These are phyloP conservation scores for Xerus rutilus DNA, from an alignment of 2,797 vertebrate species.

Conservation along the genomic window DNA sequence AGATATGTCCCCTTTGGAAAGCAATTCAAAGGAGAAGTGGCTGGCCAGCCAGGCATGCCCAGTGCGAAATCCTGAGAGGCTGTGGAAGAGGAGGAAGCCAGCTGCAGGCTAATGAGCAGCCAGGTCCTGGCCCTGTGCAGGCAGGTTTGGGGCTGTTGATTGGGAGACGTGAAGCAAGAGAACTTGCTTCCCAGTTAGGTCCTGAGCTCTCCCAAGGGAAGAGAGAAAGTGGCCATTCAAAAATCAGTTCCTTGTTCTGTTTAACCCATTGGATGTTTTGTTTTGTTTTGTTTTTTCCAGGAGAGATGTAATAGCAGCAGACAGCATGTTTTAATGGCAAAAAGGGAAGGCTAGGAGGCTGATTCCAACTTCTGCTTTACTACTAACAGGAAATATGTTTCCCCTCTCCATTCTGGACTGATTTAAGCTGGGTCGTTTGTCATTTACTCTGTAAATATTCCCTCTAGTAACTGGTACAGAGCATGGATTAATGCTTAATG, in stretches of 20 bases:
- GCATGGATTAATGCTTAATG: background rate
- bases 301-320: background rate
- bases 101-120: constrained; percentile 55
- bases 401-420: background rate
- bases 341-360: background rate
- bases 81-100: background rate
- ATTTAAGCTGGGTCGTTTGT: background rate
- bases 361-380: background rate
- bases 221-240: background rate
- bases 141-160: background rate
- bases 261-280: background rate
- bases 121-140: background rate
- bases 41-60: background rate
- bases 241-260: background rate
- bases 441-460: background rate
- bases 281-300: background rate
- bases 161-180: background rate
- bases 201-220: background rate
- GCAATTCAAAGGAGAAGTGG: constrained; percentile 46
- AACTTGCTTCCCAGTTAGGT: background rate
- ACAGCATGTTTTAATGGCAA: background rate
- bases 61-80: background rate
- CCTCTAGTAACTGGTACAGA: background rate
- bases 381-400: background rate
- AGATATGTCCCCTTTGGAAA: constrained; percentile 67